Conservation (phyloP, 2,113 vertebrate species). For the Onychostruthus taczanowskii region DNA sequence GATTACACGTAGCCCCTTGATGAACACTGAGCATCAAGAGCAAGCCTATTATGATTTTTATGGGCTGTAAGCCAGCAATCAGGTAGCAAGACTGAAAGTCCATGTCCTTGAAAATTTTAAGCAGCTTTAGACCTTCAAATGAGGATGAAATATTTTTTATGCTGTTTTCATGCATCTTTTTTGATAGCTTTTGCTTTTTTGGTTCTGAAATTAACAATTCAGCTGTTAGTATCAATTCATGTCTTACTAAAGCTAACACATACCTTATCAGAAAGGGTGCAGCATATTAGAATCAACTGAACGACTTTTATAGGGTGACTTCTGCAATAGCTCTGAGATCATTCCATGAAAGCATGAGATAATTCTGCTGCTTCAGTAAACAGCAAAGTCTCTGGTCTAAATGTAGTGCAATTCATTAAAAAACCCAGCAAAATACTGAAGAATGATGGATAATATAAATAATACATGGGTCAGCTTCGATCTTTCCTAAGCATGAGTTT, state of each 20-base stretch:
- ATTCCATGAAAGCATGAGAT: neutral
- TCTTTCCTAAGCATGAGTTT: neutral
- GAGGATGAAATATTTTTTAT: neutral
- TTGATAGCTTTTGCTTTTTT: neutral
- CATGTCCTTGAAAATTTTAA: neutral
- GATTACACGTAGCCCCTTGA: neutral
- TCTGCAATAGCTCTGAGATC: neutral
- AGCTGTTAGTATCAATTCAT: neutral
- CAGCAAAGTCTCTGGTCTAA: neutral
- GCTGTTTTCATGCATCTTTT: neutral
- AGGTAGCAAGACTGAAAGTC: neutral
- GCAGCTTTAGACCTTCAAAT: neutral
- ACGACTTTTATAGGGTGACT: neutral
- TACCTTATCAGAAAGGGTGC: neutral
- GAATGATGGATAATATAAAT: constrained; percentile 5
- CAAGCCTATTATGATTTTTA: neutral
- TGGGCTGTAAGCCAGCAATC: neutral
- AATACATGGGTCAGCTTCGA: neutral
- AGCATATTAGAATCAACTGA: neutral
- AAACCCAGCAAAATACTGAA: constrained; percentile 16
- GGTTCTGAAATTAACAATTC: neutral
- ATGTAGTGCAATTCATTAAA: neutral
- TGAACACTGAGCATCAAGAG: neutral
- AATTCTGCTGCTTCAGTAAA: constrained; percentile 15
- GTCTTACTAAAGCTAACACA: neutral